Base-by-base conservation (phyloP, 2,888 invertebrate genomes). In the Myathropa florea region DNA sequence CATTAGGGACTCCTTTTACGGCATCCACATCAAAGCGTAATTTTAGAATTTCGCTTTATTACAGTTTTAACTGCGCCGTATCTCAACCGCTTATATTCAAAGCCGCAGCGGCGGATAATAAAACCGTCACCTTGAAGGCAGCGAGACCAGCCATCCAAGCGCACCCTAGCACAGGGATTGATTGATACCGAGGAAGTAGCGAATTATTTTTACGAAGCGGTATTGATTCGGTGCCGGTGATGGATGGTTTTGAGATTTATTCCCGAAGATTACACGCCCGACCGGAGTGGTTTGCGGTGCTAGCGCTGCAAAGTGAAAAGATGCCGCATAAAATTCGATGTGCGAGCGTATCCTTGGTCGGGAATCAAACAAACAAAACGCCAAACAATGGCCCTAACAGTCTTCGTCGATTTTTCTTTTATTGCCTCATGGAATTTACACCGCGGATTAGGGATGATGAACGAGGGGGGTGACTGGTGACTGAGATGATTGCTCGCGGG, bases 241-340 rank as follows among this genome's bases (percentile, higher is more conserved):
- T 64, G 30, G 18, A 57, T 55, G 68, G 21, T 78, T 78, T 78
- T 26, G 33, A 65, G 79, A 79, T 79, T 79, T 79, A 79, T 79
- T 79, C 12, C 18, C 55, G 61, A 65, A 67, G 79, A 79, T 79
- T 72, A 72, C 71, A 53, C 36, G 36, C 53, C 36, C 57, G 30
- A 21, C 2, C 53, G 46, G 14, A 72, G 30, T 39, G 68, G 53
- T 10, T 33, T 9, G 9, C 18, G 46, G 7, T 46, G 18, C 46
- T 46, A n/a, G n/a, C 21, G 55, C 28, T 72, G 39, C 55, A 64
- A 59, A 63, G 63, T 71, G 63, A 39, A 78, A 78, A 71, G 57
- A 70, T 78, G 78, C 30, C 78, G 70, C 64, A 46, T 46, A 46
- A 46, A 46, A 46, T 46, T 46, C 46, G 46, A 18, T 18, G 18